A percentile compares a stretch with the other conserved stretches of the same genome.
Evolutionary conservation across 53 echinoderm and acorn worm species (phyloP).

Genomic region (Stichopus horrens): DNA sequence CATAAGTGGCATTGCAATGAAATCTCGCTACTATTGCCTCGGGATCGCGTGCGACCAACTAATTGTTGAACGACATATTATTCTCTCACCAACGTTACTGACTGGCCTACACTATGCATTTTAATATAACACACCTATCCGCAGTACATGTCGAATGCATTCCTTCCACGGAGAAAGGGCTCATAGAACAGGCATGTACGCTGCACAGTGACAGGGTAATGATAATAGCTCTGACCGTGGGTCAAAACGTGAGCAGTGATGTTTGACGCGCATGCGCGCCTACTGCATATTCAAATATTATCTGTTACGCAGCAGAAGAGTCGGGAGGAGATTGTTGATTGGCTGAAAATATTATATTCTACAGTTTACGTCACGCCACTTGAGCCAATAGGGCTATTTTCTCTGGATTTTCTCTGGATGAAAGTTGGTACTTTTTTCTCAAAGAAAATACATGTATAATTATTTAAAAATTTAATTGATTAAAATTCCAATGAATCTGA

Average conservation of each 20-base stretch:
- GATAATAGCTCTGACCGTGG: conserved; percentile 34
- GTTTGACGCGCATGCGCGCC: conserved; percentile 16
- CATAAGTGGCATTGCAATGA: conserved; percentile 39
- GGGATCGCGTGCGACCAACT: conserved; percentile 39
- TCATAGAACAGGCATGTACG: background rate
- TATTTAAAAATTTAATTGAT: too few species aligned
- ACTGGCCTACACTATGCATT: conserved; percentile 28
- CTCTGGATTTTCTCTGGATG: background rate
- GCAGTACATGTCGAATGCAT: background rate
- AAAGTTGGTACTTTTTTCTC: conserved; percentile 16
- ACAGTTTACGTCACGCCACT: background rate
- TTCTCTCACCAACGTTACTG: conserved; percentile 22
- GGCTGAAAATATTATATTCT: background rate
- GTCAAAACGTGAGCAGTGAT: conserved; percentile 44
- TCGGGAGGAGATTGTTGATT: conserved; percentile 2
- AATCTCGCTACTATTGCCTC: conserved; percentile 5
- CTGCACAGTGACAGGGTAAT: background rate
- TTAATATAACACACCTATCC: background rate
- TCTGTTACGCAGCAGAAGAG: background rate
- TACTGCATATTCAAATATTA: conserved; percentile 24
- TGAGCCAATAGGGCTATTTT: conserved; percentile 11
- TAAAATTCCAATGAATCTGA: too few species aligned
- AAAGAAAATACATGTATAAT: background rate
- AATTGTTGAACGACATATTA: conserved; percentile 12
- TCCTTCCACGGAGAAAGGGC: conserved; percentile 30